A percentile compares a stretch with the other conserved stretches of the same genome.
These are phyloP conservation scores for Empidonax alnorum DNA, from an alignment of 2,113 vertebrate species.

Conservation along the genomic window DNA sequence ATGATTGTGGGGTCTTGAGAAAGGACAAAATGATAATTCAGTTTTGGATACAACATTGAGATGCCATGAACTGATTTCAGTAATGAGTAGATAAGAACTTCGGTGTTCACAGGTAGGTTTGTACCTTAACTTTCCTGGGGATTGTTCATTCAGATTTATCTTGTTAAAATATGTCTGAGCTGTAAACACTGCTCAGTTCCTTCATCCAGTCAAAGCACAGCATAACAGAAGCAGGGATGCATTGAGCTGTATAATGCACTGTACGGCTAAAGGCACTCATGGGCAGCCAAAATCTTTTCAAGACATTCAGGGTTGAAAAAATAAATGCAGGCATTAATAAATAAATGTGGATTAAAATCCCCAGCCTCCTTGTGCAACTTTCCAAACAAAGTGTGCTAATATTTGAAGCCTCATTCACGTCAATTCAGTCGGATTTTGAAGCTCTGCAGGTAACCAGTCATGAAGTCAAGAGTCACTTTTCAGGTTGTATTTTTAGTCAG, in stretches of 20 bases:
- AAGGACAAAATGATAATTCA: neutral
- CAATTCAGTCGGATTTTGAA: conserved; percentile 7
- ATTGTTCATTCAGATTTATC: neutral
- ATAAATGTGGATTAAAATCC: conserved; percentile 6
- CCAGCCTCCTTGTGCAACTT: neutral
- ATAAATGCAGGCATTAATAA: conserved; percentile 8
- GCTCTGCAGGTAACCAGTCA: conserved; percentile 33
- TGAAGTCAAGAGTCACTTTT: conserved; percentile 16
- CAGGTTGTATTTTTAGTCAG: conserved; percentile 43
- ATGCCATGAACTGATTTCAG: neutral
- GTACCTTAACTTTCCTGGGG: neutral
- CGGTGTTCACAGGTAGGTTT: neutral
- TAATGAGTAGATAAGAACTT: neutral
- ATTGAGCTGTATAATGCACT: neutral
- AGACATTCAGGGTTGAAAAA: conserved; percentile 1
- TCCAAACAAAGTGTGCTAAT: neutral
- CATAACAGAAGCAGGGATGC: neutral
- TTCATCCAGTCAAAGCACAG: neutral
- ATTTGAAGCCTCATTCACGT: neutral
- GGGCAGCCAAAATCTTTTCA: conserved; percentile 1
- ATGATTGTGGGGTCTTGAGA: neutral
- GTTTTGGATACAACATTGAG: neutral
- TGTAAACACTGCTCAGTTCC: neutral
- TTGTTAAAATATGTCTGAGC: neutral
- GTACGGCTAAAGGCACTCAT: neutral